Conservation (phyloP, 2,113 vertebrate species). For the Sinocyclocheilus rhinocerous region DNA sequence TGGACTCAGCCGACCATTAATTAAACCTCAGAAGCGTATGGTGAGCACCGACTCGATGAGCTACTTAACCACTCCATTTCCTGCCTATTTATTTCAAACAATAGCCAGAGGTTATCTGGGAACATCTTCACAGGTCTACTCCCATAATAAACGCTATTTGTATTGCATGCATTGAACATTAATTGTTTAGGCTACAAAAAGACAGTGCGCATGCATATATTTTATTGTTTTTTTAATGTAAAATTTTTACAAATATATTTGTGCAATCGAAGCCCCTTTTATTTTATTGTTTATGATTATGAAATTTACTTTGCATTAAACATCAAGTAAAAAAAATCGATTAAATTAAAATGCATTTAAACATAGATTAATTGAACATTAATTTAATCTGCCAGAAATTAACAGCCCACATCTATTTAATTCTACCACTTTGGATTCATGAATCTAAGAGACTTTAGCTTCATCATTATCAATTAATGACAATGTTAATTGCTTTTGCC, state of each 20-base stretch:
- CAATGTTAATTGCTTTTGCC: constrained; percentile 28
- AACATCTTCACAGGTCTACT: constrained; percentile 45
- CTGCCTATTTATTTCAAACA: constrained; percentile 63
- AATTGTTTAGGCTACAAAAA: constrained; percentile 7
- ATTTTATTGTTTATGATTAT: background rate
- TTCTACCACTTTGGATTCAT: background rate
- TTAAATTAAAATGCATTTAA: background rate
- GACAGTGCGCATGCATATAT: background rate
- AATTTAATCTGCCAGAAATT: background rate
- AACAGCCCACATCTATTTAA: background rate
- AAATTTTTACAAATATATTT: background rate
- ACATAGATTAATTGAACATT: background rate
- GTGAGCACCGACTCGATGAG: constrained; percentile 74
- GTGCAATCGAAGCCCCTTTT: background rate
- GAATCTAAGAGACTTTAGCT: background rate
- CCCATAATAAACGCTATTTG: constrained; percentile 46
- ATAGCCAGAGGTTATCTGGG: constrained; percentile 53
- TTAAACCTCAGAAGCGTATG: constrained; percentile 98
- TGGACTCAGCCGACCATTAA: constrained; percentile 95
- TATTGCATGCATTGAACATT: background rate
- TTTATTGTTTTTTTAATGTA: background rate
- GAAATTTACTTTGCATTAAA: background rate
- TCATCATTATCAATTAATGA: background rate
- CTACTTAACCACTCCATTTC: constrained; percentile 63
- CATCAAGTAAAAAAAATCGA: background rate